Percentiles rank a stretch among this genome's conserved stretches.
These are phyloP conservation scores for Pithys albifrons DNA, from an alignment of 2,113 vertebrate genomes.

Conservation along the genomic window DNA sequence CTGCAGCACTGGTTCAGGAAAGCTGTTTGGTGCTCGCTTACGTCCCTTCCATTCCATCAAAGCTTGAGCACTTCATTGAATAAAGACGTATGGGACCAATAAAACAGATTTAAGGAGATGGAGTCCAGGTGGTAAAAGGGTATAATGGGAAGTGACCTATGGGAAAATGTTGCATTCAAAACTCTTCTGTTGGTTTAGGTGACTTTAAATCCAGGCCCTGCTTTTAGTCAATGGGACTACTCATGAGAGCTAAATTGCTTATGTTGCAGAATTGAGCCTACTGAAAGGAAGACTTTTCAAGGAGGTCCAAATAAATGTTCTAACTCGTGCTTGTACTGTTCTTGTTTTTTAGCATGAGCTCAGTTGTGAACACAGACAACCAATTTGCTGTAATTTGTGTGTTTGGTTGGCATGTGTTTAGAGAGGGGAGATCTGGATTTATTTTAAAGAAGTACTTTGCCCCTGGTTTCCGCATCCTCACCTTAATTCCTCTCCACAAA, in stretches of 20 bases:
- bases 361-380: slow-evolving; percentile 2
- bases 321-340: slow-evolving; percentile 7
- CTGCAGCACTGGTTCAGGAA: neutral
- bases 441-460: slow-evolving; percentile 42
- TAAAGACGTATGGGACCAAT: slow-evolving; percentile 60
- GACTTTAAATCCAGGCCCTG: slow-evolving; percentile 51
- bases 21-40: neutral
- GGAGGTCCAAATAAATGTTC: slow-evolving; percentile 33
- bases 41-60: slow-evolving; percentile 33
- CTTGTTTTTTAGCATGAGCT: slow-evolving; percentile 17
- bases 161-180: slow-evolving; percentile 59
- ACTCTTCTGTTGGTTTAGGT: slow-evolving; percentile 66
- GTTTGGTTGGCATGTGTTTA: slow-evolving; percentile 46
- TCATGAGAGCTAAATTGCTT: slow-evolving; percentile 54
- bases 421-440: slow-evolving; percentile 32
- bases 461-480: neutral
- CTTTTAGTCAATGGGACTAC: slow-evolving; percentile 59
- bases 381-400: slow-evolving; percentile 22
- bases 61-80: neutral
- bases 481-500: slow-evolving; percentile 38
- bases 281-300: slow-evolving; percentile 63
- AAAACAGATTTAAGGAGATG: slow-evolving; percentile 52
- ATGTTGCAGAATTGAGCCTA: slow-evolving; percentile 13
- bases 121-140: slow-evolving; percentile 62
- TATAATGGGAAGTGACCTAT: slow-evolving; percentile 67